Percentiles rank a stretch among this genome's conserved stretches.
These are phyloP conservation scores for Tenthredo livida DNA, from an alignment of 2,888 invertebrate genomes.

Conservation along the genomic window DNA sequence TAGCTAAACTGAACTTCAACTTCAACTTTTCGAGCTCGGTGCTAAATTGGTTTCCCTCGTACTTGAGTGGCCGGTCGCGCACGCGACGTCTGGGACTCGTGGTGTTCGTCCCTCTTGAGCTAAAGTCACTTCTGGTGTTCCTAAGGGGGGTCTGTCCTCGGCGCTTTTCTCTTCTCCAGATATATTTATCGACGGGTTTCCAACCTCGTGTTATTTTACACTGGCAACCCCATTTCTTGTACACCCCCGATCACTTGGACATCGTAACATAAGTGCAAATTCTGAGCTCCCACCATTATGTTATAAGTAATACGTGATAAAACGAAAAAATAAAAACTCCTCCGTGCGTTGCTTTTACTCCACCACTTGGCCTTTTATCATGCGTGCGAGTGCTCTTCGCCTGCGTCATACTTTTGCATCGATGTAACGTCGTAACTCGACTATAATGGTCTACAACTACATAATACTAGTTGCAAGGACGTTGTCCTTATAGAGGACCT, in stretches of 20 bases:
- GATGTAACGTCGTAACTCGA: background rate
- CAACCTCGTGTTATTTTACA: background rate
- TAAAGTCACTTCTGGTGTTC: background rate
- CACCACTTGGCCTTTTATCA: background rate
- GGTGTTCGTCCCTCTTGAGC: background rate
- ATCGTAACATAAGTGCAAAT: background rate
- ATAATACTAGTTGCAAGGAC: background rate
- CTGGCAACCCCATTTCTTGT: background rate
- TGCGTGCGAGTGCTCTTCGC: background rate
- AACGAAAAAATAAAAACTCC: too few relatives aligned
- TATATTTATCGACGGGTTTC: background rate
- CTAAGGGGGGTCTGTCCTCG: background rate
- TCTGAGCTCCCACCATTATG: background rate
- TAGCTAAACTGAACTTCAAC: conserved; percentile 24
- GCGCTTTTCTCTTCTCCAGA: background rate
- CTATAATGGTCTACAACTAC: background rate
- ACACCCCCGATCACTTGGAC: background rate
- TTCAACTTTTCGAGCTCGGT: conserved; percentile 25
- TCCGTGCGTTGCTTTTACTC: too few relatives aligned
- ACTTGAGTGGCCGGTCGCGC: conserved; percentile 13
- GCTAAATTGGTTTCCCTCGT: conserved; percentile 27
- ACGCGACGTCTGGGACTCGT: conserved; percentile 14
- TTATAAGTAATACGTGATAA: background rate
- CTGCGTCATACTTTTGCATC: background rate
- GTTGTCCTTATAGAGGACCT: background rate